These are phyloP conservation scores for Lamellibrachia luymesi DNA, from an alignment of 1,140 invertebrate species.

Conservation along the genomic window DNA sequence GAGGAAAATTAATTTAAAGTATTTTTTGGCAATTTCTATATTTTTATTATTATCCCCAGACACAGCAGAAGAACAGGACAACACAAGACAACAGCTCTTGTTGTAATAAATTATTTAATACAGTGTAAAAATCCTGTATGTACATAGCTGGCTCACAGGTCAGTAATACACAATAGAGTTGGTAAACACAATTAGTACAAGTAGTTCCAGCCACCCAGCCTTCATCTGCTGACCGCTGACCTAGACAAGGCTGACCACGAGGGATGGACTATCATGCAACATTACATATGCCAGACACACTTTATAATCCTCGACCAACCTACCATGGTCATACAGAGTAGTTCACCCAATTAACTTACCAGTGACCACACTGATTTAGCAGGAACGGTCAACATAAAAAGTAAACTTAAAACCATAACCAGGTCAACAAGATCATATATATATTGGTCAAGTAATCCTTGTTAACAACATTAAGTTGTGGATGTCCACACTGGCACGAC, in stretches of 20 bases:
- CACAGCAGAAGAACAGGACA: neutral
- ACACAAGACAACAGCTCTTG: neutral
- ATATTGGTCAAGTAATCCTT: neutral
- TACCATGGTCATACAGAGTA: neutral
- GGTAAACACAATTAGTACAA: neutral
- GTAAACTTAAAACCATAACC: neutral
- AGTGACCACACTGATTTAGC: neutral
- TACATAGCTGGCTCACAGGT: neutral
- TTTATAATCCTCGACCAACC: neutral
- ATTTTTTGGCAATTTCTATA: no score
- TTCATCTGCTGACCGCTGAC: neutral
- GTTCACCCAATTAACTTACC: neutral
- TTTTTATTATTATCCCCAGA: no score
- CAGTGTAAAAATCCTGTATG: neutral
- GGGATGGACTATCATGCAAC: neutral
- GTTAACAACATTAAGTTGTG: neutral
- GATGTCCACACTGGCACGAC: neutral
- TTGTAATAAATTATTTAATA: constrained; percentile 3
- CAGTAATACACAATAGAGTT: neutral
- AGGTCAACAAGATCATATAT: neutral
- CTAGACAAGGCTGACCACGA: neutral
- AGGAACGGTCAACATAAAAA: neutral
- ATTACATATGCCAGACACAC: neutral
- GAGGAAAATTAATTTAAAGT: no score
- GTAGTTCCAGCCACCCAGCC: neutral